phyloP scores from a whole-genome alignment of 2,113 vertebrate genomes.

The sheep (Ovis aries) region ARS-UI_Ramb_v3.0 NC_056072.1:21096001-21096500 shows the following conservation, averaged over 20 bases:
- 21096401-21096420: background rate
- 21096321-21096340: background rate
- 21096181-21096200: background rate
- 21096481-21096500: background rate
- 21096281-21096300: rapidly evolving
- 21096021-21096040: background rate
- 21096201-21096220: background rate
- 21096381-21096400: background rate
- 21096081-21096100: background rate
- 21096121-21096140: background rate
- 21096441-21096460: background rate
- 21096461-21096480: background rate
- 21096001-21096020: background rate
- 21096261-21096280: background rate
- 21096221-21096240: background rate
- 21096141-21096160: background rate
- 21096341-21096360: background rate
- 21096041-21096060: background rate
- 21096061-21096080: background rate
- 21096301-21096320: background rate
- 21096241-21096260: background rate
- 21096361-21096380: background rate
- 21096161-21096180: background rate
- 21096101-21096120: background rate
- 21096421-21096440: background rate